phyloP scores from a whole-genome alignment of 2,888 invertebrate species.

The Melinaea marsaeus region DNA sequence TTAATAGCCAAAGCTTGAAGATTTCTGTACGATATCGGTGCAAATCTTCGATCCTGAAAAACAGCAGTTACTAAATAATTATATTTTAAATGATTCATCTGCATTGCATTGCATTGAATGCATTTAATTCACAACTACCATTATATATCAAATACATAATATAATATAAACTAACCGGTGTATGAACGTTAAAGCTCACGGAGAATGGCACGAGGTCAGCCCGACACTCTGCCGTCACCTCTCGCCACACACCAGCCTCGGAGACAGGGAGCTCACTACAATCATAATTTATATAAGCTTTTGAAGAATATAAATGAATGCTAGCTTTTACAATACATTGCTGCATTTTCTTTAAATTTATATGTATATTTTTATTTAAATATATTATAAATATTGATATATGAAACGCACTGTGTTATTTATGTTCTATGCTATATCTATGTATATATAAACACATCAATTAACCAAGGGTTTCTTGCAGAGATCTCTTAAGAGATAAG shows the following conservation, averaged over 20 bases:
- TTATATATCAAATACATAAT: no score
- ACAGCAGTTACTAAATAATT: no score
- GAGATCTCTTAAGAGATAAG: no score
- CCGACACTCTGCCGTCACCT: constrained; percentile 57
- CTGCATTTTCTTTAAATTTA: no score
- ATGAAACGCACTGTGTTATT: no score
- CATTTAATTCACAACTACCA: not conserved
- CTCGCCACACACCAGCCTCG: constrained; percentile 53
- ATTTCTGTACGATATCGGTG: not conserved
- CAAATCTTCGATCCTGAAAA: not conserved
- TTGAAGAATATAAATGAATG: not conserved
- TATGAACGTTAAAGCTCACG: constrained; percentile 52
- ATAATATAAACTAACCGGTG: constrained; percentile 45
- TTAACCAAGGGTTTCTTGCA: no score
- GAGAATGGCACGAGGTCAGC: constrained; percentile 55
- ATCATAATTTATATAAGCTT: constrained; percentile 2
- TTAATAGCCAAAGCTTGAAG: constrained; percentile 44
- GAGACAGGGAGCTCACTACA: constrained; percentile 46
- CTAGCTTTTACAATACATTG: not conserved
- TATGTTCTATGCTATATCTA: no score
- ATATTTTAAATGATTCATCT: not conserved
- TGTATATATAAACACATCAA: no score
- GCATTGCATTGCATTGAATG: not conserved
- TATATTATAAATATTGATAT: no score
- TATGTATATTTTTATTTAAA: no score